These are phyloP conservation scores for Speoplatyrhinus poulsoni DNA, from an alignment of 2,113 vertebrate species.

Conservation along the genomic window DNA sequence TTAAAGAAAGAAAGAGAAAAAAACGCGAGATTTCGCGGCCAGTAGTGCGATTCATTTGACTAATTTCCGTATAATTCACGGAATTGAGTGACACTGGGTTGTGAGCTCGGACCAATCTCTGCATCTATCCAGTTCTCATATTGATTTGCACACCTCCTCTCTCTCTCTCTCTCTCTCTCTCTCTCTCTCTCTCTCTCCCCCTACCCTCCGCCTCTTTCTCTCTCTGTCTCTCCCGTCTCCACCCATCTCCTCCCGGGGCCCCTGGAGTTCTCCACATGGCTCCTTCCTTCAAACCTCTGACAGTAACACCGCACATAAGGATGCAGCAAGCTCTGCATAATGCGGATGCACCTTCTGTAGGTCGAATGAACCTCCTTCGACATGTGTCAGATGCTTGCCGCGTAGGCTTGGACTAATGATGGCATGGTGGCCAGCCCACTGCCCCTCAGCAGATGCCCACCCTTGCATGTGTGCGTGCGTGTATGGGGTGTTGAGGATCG, in stretches of 20 bases:
- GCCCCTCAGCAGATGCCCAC: slow-evolving; percentile 77
- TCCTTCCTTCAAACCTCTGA: slow-evolving; percentile 69
- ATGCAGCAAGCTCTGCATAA: slow-evolving; percentile 78
- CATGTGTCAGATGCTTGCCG: slow-evolving; percentile 80
- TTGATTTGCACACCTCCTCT: background rate
- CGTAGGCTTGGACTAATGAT: slow-evolving; percentile 80
- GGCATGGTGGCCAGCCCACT: slow-evolving; percentile 78
- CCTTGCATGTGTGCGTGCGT: slow-evolving; percentile 43
- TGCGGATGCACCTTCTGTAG: slow-evolving; percentile 76
- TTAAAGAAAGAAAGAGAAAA: too few species aligned
- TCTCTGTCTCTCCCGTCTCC: slow-evolving; percentile 11
- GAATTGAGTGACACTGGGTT: too few species aligned
- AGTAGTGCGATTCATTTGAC: too few species aligned
- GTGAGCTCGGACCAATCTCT: background rate
- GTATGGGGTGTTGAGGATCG: slow-evolving; percentile 66
- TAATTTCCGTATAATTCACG: too few species aligned
- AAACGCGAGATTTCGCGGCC: too few species aligned
- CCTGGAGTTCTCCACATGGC: slow-evolving; percentile 47
- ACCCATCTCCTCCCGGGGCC: slow-evolving; percentile 16
- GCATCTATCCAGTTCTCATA: background rate
- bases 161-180: slow-evolving; percentile 4
- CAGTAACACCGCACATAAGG: slow-evolving; percentile 74
- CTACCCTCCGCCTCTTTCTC: slow-evolving; percentile 35
- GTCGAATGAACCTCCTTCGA: slow-evolving; percentile 75
- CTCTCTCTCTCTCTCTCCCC: slow-evolving; percentile 15